Conservation (phyloP, 2,888 invertebrate genomes). For the Phasia obesa region DNA sequence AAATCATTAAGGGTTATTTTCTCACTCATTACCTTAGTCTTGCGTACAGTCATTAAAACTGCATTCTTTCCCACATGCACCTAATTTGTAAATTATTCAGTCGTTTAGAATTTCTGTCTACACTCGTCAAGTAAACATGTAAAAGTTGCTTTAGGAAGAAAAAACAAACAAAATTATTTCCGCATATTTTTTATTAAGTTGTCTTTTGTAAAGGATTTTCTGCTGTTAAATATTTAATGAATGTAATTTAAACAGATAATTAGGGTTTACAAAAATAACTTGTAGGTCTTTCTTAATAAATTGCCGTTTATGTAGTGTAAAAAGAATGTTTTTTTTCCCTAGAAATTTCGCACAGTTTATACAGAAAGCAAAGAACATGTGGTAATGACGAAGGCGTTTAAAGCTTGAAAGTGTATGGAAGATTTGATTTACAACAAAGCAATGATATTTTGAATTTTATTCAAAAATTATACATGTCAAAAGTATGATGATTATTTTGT, state of each 20-base stretch:
- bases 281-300: neutral
- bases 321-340: no score
- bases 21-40: conserved; percentile 19
- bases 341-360: no score
- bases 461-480: no score
- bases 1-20: conserved; percentile 51
- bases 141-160: neutral
- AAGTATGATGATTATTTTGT: no score
- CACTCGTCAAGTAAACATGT: neutral
- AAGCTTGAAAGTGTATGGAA: neutral
- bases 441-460: no score
- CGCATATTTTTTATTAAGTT: conserved; percentile 20
- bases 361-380: no score
- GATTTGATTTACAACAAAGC: no score
- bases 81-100: conserved; percentile 4
- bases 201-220: conserved; percentile 4
- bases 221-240: conserved; percentile 29
- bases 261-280: neutral
- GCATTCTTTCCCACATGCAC: neutral
- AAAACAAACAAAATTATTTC: conserved; percentile 17
- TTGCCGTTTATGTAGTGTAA: neutral
- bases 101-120: neutral
- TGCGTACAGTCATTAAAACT: conserved; percentile 5
- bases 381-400: neutral
- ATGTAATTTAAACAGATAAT: conserved; percentile 42